Conservation (phyloP, 2,113 vertebrate genomes). For the Zapus hudsonius region DNA sequence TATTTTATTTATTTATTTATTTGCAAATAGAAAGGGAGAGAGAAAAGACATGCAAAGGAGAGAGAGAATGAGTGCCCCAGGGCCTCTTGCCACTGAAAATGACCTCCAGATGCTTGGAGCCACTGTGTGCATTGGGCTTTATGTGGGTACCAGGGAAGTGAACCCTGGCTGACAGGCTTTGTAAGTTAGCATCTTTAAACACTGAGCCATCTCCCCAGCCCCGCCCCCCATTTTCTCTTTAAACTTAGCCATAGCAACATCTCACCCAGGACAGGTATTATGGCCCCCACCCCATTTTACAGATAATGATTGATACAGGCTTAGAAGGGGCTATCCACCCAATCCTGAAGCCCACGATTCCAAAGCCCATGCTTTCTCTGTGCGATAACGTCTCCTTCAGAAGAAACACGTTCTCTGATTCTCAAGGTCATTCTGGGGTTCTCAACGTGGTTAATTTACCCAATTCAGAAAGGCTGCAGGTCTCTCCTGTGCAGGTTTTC, state of each 20-base stretch:
- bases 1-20: no score
- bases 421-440: neutral
- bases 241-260: neutral
- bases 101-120: no score
- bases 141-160: no score
- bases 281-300: neutral
- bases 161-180: no score
- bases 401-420: slow-evolving; percentile 14
- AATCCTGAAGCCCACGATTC: no score
- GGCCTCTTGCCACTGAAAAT: no score
- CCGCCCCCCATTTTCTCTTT: neutral
- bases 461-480: neutral
- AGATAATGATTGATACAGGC: neutral
- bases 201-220: no score
- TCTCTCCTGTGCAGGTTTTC: neutral
- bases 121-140: no score
- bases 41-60: no score
- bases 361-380: neutral
- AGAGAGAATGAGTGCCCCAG: no score
- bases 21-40: no score
- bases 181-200: neutral
- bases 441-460: neutral
- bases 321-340: neutral
- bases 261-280: neutral
- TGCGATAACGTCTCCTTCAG: neutral